Evolutionary conservation across 2,888 invertebrate species (phyloP), one percentile per base, ranked within the genome.

Genomic region (Theretra japonica): DNA sequence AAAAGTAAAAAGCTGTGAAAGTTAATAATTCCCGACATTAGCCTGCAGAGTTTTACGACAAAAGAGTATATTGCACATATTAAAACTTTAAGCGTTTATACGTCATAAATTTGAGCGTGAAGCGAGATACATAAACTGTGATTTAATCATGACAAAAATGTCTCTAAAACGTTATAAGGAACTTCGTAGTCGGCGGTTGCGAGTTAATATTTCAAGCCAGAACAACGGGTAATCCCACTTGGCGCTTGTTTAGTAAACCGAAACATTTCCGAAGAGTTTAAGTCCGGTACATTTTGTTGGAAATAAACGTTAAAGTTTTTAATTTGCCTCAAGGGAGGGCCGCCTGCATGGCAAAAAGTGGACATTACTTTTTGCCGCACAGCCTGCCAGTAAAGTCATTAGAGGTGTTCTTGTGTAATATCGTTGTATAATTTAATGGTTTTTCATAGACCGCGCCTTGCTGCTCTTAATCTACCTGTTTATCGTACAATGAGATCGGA

Each of bases 301-400:
- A 58, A 48, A 23, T n/a, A 56, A 74, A 76, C 73, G 72, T 72
- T 74, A 74, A 80, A 82, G 75, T 80, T 83, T 81, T 80, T 75
- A 76, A 80, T 79, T 72, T 76, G 59, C 50, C 79, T 70, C 74
- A 21, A 68, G 73, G 82, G 79, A 48, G 65, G 15, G 8, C n/a
- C 41, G 11, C 21, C 15, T 33, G 41, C 65, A 65, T 23, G 65
- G 65, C 48, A 15, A 41, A 41, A 65, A 48, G 48, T 1, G 21
- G 33, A 33, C 33, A 62, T 65, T 65, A 48, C 41, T 48, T 62
- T 58, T 58, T 58, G 25, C 17, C 4, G 28, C 17, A 17, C 25
- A 25, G 23, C 23, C 5, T 2, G 23, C 5, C 23, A 58, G 23
- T 17, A 25, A 25, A 25, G 23, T 17, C 25, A 58, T 5, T 25